Percentiles rank a stretch among this genome's conserved stretches.
Evolutionary conservation across 2,113 vertebrate species (phyloP).

Genomic region (Sula dactylatra): DNA sequence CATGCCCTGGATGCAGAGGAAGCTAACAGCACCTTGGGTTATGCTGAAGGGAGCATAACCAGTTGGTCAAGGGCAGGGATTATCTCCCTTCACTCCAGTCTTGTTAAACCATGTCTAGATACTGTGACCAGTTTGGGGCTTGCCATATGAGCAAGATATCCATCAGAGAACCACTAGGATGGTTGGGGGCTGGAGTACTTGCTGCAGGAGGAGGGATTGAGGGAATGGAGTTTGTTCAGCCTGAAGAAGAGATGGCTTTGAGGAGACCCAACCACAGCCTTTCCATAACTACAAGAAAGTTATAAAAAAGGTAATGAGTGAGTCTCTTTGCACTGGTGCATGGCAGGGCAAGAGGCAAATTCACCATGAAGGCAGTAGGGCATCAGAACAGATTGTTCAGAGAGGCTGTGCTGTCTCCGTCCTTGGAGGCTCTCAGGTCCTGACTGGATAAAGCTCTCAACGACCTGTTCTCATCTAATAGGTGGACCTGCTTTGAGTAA

Average conservation of each 20-base stretch:
- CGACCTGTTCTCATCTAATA: neutral
- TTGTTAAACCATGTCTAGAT: neutral
- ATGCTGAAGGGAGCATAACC: accelerated
- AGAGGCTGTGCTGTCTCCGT: accelerated
- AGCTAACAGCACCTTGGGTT: neutral
- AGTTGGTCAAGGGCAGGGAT: accelerated
- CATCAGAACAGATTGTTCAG: neutral
- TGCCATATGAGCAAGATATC: neutral
- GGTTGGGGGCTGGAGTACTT: neutral
- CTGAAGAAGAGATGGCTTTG: neutral
- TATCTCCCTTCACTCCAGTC: neutral
- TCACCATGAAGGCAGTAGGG: neutral
- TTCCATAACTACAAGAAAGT: neutral
- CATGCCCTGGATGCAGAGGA: accelerated
- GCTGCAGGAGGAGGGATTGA: neutral
- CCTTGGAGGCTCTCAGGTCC: neutral
- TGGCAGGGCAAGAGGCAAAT: neutral
- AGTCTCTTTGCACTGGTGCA: accelerated
- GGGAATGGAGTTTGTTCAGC: neutral
- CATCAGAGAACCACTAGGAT: neutral
- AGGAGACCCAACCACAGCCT: accelerated
- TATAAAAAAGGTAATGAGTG: neutral
- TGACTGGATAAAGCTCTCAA: neutral
- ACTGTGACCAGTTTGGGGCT: neutral
- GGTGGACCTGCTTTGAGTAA: neutral